Percentiles rank a stretch among this genome's conserved stretches.
phyloP scores from a whole-genome alignment of 2,888 invertebrate genomes.

The Venusia cambrica region DNA sequence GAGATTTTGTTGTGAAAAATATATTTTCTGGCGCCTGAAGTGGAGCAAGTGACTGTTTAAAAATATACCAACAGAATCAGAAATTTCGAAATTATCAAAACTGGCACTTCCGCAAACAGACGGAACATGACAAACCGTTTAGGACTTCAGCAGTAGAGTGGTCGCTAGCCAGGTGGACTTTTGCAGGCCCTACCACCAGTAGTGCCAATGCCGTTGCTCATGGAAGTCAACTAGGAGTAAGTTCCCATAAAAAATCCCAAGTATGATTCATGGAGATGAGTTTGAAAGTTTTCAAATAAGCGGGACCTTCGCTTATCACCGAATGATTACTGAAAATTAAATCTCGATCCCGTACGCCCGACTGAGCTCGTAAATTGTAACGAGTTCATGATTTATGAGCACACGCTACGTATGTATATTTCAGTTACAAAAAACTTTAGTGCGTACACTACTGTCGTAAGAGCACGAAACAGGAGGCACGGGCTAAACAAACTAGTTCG shows the following conservation, averaged over 20 bases:
- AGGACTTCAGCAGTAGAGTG: no score
- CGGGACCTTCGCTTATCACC: conserved; percentile 41
- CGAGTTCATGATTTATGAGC: conserved; percentile 77
- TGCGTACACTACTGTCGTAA: conserved; percentile 25
- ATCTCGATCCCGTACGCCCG: conserved; percentile 63
- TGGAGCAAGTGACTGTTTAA: conserved; percentile 19
- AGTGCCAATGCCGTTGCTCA: no score
- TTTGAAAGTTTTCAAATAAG: conserved; percentile 7
- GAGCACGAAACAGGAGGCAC: conserved; percentile 9
- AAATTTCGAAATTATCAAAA: background rate
- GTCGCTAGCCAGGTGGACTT: no score
- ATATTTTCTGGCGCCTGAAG: conserved; percentile 26
- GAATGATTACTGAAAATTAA: conserved; percentile 56
- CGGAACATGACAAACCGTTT: no score
- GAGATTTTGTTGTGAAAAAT: conserved; percentile 35
- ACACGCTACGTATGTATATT: conserved; percentile 52
- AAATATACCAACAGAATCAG: conserved; percentile 15
- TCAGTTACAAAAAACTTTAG: conserved; percentile 54
- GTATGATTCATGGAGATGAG: background rate
- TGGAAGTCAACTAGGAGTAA: no score
- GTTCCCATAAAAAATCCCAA: conserved; percentile 3
- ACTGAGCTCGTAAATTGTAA: conserved; percentile 72
- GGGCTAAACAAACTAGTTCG: conserved; percentile 13
- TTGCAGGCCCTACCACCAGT: no score
- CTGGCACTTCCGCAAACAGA: background rate